Percentiles rank a stretch among this genome's conserved stretches.
Conservation (phyloP, 35 echinoderm and acorn worm species). For the Hemicentrotus pulcherrimus region DNA sequence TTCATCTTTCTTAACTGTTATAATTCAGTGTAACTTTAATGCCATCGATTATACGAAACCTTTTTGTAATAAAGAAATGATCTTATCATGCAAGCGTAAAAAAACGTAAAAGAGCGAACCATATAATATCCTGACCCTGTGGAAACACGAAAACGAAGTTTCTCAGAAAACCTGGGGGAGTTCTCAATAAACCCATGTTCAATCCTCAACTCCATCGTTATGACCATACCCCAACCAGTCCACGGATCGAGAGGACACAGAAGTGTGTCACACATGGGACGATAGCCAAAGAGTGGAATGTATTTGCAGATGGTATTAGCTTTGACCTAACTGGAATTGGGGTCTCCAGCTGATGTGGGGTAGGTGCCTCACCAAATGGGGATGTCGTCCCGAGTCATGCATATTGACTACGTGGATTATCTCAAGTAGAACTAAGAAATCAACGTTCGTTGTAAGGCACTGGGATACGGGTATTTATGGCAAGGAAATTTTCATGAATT, state of each 20-base stretch:
- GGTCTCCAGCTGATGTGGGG: background rate
- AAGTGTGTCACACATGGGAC: constrained; percentile 2
- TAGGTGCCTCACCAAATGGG: background rate
- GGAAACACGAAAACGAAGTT: background rate
- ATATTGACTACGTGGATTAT: background rate
- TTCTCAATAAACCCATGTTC: background rate
- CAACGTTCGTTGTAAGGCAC: too few relatives aligned
- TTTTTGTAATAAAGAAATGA: background rate
- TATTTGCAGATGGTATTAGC: constrained; percentile 35
- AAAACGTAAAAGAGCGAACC: background rate
- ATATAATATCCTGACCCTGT: background rate
- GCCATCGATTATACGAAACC: background rate
- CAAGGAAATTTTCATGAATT: too few relatives aligned
- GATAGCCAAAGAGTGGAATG: background rate
- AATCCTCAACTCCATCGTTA: background rate
- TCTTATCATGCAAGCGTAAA: background rate
- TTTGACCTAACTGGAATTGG: constrained; percentile 28
- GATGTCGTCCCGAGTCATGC: background rate
- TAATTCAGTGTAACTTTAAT: background rate
- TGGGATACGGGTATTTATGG: too few relatives aligned
- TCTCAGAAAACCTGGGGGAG: background rate
- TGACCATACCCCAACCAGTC: background rate
- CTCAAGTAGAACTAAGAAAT: background rate
- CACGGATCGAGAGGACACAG: background rate
- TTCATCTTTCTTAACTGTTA: too few relatives aligned